A percentile compares a stretch with the other conserved stretches of the same genome.
These are phyloP conservation scores for Clarias batrachus DNA, from an alignment of 2,113 vertebrate species.

Conservation along the genomic window DNA sequence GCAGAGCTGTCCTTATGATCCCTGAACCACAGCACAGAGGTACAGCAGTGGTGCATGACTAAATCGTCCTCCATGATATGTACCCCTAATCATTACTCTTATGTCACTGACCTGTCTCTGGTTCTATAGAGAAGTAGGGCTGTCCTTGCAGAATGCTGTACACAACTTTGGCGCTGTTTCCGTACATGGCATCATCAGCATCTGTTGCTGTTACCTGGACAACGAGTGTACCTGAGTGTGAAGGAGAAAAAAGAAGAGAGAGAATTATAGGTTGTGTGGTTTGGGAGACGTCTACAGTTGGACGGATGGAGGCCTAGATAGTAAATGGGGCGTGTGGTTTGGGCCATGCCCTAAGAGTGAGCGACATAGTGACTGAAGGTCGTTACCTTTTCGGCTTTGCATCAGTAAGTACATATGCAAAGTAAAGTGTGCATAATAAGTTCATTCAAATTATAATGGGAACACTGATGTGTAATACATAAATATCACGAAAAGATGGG, in stretches of 20 bases:
- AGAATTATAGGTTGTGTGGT: neutral
- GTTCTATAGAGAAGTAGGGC: conserved; percentile 41
- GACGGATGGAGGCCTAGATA: neutral
- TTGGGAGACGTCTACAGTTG: neutral
- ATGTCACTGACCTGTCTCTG: conserved; percentile 39
- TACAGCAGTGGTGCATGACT: neutral
- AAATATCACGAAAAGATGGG: neutral
- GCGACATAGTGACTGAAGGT: neutral
- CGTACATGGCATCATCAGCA: conserved; percentile 38
- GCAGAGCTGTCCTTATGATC: conserved; percentile 90
- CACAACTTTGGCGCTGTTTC: conserved; percentile 37
- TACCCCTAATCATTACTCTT: neutral
- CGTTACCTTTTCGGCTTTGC: neutral
- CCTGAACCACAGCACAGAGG: conserved; percentile 66
- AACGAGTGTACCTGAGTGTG: conserved; percentile 27
- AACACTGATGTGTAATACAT: neutral
- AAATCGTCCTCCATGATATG: neutral
- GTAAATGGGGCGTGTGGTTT: neutral
- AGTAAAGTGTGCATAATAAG: neutral
- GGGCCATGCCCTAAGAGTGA: neutral
- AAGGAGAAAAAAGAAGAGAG: neutral
- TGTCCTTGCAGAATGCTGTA: conserved; percentile 43
- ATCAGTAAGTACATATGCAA: neutral
- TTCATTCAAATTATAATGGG: neutral
- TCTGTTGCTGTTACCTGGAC: conserved; percentile 44